phyloP scores from a whole-genome alignment of 2,113 vertebrate species.

The Hemicordylus capensis region DNA sequence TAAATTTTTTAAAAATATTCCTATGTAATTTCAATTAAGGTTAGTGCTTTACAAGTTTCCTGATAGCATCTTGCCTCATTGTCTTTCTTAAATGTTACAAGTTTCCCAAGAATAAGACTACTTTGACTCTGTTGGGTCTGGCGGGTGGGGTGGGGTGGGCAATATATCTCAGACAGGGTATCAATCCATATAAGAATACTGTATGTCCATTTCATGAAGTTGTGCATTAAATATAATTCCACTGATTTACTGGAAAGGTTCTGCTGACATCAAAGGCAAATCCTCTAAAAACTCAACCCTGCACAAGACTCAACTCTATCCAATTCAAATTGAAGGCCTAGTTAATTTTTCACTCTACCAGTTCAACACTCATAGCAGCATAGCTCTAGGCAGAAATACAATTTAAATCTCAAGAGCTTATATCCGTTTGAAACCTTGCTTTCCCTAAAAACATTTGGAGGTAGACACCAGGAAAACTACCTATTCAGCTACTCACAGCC shows the following conservation, averaged over 20 bases:
- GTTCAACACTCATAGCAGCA: neutral
- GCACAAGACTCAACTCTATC: constrained; percentile 41
- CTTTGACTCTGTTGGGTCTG: too few relatives aligned
- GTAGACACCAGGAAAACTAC: neutral
- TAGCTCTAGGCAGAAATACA: neutral
- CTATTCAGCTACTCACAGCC: neutral
- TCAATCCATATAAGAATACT: constrained; percentile 32
- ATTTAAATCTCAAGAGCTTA: neutral
- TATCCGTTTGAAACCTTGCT: neutral
- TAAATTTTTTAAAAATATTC: neutral
- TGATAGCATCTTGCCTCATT: constrained; percentile 42
- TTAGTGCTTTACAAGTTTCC: constrained; percentile 26
- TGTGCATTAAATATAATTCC: constrained; percentile 37
- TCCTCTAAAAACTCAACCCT: neutral
- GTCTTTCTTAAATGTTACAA: constrained; percentile 23
- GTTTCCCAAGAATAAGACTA: constrained; percentile 1
- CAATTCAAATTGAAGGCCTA: constrained; percentile 28
- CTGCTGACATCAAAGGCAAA: constrained; percentile 50
- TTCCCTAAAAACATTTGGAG: neutral
- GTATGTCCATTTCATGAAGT: constrained; percentile 18
- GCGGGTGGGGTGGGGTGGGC: too few relatives aligned
- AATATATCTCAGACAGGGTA: fast-evolving
- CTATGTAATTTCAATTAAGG: constrained; percentile 20
- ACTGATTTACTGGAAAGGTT: constrained; percentile 43
- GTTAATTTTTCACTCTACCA: constrained; percentile 31